Base-by-base conservation (phyloP, 2,888 invertebrate genomes). In the Drosophila lutescens region DNA sequence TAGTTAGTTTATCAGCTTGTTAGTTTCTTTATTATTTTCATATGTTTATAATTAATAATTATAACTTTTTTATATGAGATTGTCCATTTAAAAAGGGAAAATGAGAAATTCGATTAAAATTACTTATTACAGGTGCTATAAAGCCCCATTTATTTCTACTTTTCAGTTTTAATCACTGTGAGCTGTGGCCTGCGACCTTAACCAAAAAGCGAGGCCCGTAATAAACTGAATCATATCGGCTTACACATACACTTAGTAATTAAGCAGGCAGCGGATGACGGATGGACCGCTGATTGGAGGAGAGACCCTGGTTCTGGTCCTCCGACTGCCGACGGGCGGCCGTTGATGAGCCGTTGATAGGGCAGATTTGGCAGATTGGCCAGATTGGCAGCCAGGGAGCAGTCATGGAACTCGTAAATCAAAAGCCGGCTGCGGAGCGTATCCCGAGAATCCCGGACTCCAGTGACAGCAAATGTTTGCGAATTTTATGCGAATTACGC, bases 401-500 rank as follows among this genome's bases (percentile, higher is more conserved):
- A 26, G 44, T 34, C 44, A 62, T 32, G 55, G n/a, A 50, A 47
- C 79, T 83, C 86, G 77, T 85, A 85, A 85, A 85, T 85, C 88
- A 85, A 83, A 74, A 62, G 72, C 67, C 62, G 58, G 66, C 61
- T 69, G 58, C 41, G 20, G 43, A 49, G 56, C 46, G 59, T 56
- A 40, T 41, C 72, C 40, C 30, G 49, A 43, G 30, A 34, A 12
- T 36, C 53, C 55, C 40, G 54, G 49, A 32, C 32, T 47, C 43
- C 56, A 58, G 50, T 80, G 84, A 79, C 79, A 69, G 81, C 72
- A 79, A 85, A 84, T 86, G 87, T 88, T 86, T 86, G 89, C 85
- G 87, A 81, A 81, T 86, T 86, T 86, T 86, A 88, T 88, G 89
- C 89, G 89, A 81, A 86, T 86, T 88, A 86, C 87, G 85, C 87